phyloP scores from a whole-genome alignment of 2,888 invertebrate species.

The Deilephila elpenor region DNA sequence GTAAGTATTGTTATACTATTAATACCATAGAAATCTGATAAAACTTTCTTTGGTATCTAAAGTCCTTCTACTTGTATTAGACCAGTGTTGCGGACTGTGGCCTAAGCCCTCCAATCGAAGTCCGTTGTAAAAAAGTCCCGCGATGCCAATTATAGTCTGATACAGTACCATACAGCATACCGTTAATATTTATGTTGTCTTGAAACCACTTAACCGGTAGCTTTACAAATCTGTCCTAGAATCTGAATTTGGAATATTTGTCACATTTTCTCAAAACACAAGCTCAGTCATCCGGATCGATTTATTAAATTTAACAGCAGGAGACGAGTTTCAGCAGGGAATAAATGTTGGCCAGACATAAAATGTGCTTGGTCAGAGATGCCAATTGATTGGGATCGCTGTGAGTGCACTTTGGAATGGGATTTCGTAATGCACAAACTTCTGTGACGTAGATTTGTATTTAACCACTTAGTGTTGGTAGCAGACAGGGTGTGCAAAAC shows the following conservation, averaged over 20 bases:
- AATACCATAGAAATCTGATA: no score
- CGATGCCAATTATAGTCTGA: no score
- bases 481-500: background rate
- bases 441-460: conserved; percentile 1
- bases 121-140: no score
- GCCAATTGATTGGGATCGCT: conserved; percentile 42
- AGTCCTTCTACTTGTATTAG: no score
- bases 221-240: no score
- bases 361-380: conserved; percentile 39
- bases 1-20: no score
- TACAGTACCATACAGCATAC: no score
- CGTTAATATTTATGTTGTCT: no score
- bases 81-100: no score
- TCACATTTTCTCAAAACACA: background rate
- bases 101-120: no score
- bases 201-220: no score
- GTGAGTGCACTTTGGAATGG: conserved; percentile 30
- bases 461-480: background rate
- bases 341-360: conserved; percentile 41
- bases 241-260: background rate
- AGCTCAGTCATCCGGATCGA: background rate
- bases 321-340: conserved; percentile 41
- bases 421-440: conserved; percentile 10
- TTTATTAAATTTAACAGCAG: conserved; percentile 2
- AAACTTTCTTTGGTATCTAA: no score